These are phyloP conservation scores for Teinopalpus imperialis DNA, from an alignment of 2,888 invertebrate species.

Conservation along the genomic window DNA sequence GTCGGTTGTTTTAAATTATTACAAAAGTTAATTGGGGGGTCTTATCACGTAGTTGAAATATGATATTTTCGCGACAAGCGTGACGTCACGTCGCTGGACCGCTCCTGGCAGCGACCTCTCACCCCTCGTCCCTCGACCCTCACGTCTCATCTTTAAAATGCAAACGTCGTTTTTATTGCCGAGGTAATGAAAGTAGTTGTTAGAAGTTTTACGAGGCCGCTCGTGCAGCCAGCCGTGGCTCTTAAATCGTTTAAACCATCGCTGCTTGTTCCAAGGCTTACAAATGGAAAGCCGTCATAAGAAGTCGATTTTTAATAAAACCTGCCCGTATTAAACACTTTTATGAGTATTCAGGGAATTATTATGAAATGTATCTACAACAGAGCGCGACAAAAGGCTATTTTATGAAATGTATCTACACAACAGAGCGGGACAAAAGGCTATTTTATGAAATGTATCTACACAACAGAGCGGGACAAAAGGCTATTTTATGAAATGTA, in stretches of 20 bases:
- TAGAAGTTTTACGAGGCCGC: neutral
- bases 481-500: too few relatives aligned
- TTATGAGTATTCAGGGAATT: conserved; percentile 9
- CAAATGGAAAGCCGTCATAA: too few relatives aligned
- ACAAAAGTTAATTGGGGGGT: too few relatives aligned
- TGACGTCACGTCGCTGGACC: neutral
- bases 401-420: too few relatives aligned
- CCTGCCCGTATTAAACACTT: neutral
- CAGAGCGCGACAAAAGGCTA: conserved; percentile 1
- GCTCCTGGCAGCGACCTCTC: neutral
- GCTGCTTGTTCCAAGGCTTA: too few relatives aligned
- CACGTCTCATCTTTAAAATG: neutral
- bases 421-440: too few relatives aligned
- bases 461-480: too few relatives aligned
- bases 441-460: too few relatives aligned
- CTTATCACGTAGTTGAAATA: neutral
- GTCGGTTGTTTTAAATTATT: too few relatives aligned
- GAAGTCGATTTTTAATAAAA: too few relatives aligned
- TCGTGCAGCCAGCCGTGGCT: neutral
- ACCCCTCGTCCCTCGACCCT: neutral
- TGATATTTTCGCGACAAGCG: neutral
- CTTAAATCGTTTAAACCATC: neutral
- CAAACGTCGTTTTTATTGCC: neutral
- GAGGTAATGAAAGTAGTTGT: neutral
- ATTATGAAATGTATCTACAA: conserved; percentile 13